Percentiles rank a stretch among this genome's conserved stretches.
Evolutionary conservation across 1,140 invertebrate genomes (phyloP).

Genomic region (Halesus radiatus): DNA sequence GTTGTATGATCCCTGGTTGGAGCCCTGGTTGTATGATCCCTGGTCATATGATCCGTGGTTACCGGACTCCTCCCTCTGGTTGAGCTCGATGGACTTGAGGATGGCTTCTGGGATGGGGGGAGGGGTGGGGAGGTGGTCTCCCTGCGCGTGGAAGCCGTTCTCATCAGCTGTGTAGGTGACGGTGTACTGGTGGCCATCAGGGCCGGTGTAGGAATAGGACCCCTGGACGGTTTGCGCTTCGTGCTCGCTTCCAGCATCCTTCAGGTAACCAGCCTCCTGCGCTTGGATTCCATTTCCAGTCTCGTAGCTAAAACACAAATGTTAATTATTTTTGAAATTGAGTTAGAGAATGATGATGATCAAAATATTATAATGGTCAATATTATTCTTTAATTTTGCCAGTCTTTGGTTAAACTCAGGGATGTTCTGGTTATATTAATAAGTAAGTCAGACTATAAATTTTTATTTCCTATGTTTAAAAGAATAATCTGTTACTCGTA

Average conservation of each 20-base stretch:
- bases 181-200: conserved; percentile 78
- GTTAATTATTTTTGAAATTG: too few species aligned
- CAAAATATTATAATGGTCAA: too few species aligned
- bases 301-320: conserved; percentile 64
- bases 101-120: conserved; percentile 78
- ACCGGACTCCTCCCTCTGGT: conserved; percentile 41
- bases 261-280: conserved; percentile 60
- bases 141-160: conserved; percentile 82
- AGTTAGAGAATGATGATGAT: too few species aligned
- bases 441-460: too few species aligned
- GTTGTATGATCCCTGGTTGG: too few species aligned
- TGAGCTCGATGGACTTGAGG: conserved; percentile 63
- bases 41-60: conserved; percentile 25
- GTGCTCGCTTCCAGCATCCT: conserved; percentile 59
- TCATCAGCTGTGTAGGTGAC: conserved; percentile 85
- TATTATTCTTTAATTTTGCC: too few species aligned
- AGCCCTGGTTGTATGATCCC: too few species aligned
- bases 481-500: too few species aligned
- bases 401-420: too few species aligned
- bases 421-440: too few species aligned
- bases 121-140: conserved; percentile 83
- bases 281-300: conserved; percentile 67
- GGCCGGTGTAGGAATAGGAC: conserved; percentile 80
- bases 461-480: too few species aligned
- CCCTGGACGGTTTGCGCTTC: conserved; percentile 76